These are phyloP conservation scores for Ophiothrix spiculata DNA, from an alignment of 35 echinoderm and acorn worm genomes.

Conservation along the genomic window DNA sequence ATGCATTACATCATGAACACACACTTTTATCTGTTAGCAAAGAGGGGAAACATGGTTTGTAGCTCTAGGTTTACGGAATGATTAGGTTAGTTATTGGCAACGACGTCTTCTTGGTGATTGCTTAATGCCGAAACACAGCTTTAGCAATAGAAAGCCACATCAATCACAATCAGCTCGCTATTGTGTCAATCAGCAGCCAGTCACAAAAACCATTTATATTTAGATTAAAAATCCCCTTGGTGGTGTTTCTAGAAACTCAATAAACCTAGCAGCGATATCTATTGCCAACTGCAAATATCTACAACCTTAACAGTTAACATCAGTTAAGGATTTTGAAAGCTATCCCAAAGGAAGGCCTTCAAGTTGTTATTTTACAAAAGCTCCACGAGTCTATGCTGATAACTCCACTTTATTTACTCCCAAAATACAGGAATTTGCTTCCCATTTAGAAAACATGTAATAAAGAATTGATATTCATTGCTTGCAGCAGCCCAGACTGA, in stretches of 20 bases:
- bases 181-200: background rate
- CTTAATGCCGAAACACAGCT: conserved; percentile 3
- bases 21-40: background rate
- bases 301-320: background rate
- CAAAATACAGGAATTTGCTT: background rate
- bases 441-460: background rate
- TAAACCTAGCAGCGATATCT: background rate
- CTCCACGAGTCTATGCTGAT: background rate
- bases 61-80: background rate
- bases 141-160: conserved; percentile 5
- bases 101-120: background rate
- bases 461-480: background rate
- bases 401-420: conserved; percentile 1
- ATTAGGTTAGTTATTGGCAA: conserved; percentile 3
- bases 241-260: background rate
- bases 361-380: background rate
- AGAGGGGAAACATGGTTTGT: background rate
- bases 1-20: too few species aligned
- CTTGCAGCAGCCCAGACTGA: background rate
- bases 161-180: background rate
- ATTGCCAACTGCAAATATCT: background rate
- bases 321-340: background rate
- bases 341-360: background rate
- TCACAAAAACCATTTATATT: conserved; percentile 10
- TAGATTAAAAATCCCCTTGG: background rate